A percentile compares a stretch with the other conserved stretches of the same genome.
phyloP scores from a whole-genome alignment of 2,888 invertebrate species.

The Busseola fusca region DNA sequence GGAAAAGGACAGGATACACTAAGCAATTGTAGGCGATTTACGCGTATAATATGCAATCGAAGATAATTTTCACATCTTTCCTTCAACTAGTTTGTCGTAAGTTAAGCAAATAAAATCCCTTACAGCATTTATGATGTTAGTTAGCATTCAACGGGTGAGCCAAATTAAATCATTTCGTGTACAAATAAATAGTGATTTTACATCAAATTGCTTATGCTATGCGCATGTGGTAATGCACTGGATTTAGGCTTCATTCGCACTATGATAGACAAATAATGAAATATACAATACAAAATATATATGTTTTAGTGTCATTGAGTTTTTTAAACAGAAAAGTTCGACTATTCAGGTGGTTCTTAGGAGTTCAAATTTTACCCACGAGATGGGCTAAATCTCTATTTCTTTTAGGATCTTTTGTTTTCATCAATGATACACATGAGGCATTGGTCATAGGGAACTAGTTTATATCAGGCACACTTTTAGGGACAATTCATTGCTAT shows the following conservation, averaged over 20 bases:
- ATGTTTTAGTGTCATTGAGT: background rate
- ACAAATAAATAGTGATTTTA: conserved; percentile 54
- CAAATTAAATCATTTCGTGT: conserved; percentile 63
- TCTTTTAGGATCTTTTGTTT: background rate
- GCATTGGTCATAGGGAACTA: background rate
- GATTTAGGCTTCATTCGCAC: conserved; percentile 28
- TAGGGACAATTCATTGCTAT: too few relatives aligned
- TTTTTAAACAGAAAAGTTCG: background rate
- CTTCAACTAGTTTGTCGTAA: background rate
- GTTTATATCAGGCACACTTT: background rate
- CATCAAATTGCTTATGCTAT: conserved; percentile 33
- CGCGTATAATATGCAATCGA: conserved; percentile 6
- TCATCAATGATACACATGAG: background rate
- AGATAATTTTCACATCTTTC: conserved; percentile 9
- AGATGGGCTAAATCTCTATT: too few relatives aligned
- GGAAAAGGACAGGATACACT: background rate
- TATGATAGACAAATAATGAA: background rate
- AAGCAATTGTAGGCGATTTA: conserved; percentile 16
- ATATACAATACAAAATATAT: too few relatives aligned
- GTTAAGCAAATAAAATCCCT: background rate
- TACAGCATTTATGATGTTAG: conserved; percentile 15
- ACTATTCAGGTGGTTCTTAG: background rate
- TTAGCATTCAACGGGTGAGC: conserved; percentile 42
- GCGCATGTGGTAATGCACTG: conserved; percentile 1
- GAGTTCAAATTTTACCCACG: background rate